Percentiles rank a stretch among this genome's conserved stretches.
These are phyloP conservation scores for Panthera uncia DNA, from an alignment of 2,113 vertebrate genomes.

Conservation along the genomic window DNA sequence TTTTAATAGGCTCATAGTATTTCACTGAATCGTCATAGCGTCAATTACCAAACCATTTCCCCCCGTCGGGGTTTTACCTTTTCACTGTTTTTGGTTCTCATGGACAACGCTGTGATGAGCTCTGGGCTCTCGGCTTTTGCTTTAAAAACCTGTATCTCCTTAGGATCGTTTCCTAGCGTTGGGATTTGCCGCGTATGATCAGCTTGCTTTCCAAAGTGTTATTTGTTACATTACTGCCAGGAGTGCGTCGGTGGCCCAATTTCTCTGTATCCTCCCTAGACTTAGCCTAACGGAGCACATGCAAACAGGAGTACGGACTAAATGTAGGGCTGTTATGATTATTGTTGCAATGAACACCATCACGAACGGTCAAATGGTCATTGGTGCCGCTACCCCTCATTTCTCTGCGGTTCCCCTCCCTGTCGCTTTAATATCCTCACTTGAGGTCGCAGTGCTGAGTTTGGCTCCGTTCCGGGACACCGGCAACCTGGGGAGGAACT, in stretches of 20 bases:
- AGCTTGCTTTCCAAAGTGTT: neutral
- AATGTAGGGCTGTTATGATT: neutral
- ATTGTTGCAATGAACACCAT: neutral
- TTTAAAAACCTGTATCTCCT: neutral
- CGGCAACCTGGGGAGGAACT: neutral
- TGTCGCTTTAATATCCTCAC: neutral
- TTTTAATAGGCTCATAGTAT: conserved; percentile 36
- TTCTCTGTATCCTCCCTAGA: neutral
- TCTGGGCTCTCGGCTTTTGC: neutral
- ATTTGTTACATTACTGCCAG: neutral
- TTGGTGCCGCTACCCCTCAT: neutral
- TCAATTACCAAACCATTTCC: conserved; percentile 29
- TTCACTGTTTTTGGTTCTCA: neutral
- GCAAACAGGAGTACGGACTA: neutral
- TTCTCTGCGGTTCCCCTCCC: neutral
- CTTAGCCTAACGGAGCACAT: neutral
- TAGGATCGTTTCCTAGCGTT: neutral
- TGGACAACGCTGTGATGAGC: neutral
- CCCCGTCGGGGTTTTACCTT: neutral
- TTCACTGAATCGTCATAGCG: neutral
- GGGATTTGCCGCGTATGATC: neutral
- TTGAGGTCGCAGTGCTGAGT: neutral
- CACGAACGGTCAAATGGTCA: neutral
- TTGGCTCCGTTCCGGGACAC: neutral
- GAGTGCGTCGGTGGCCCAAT: neutral